Base-by-base conservation (phyloP, 2,113 vertebrate species). In the Sturnira hondurensis region DNA sequence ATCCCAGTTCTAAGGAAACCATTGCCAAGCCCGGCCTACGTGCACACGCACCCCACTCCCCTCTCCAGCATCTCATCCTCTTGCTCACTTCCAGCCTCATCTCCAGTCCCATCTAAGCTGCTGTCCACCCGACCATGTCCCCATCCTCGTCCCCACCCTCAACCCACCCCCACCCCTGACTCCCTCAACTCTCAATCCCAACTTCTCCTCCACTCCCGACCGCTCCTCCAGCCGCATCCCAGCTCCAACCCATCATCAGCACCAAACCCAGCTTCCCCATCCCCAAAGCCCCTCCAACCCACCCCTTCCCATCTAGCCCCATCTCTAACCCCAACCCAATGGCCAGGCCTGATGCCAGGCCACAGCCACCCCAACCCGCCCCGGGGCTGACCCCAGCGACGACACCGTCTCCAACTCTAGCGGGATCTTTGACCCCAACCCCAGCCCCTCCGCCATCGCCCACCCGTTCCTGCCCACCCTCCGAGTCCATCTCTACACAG, bases 331-430 rank as follows among this genome's bases (percentile, higher is more conserved):
- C 19, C 2, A 0, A 28, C 38, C 82, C 45, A 41, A 7, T 0
- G 5, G 50, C 77, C 26, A 9, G 28, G 45, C 24, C 65, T 52
- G 5, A 0, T 17, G 15, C 45, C 71, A 38, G 0, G 24, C 82
- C 24, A 2, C 3, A n/a, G 31, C 33, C 65, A 2, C 6, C 43
- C 65, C 36, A 4, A 12, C 28, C 7, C 3, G 0, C 45, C 54
- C 47, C 12, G 3, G 14, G 61, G 47, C 54, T 9, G 24, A 50
- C 58, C n/a, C 20, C 38, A 52, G 3, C 38, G 9, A 4, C 20
- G 22, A 7, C 28, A 11, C 33, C 41, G 31, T 5, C 76, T 38
- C 68, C 61, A 41, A 0, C 16, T n/a, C 52, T 24, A 19, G 24
- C 26, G 9, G 26, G 24, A 63, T 14, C 61, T 26, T 45, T 1